phyloP scores from a whole-genome alignment of 2,113 vertebrate genomes.

The Macquaria australasica region DNA sequence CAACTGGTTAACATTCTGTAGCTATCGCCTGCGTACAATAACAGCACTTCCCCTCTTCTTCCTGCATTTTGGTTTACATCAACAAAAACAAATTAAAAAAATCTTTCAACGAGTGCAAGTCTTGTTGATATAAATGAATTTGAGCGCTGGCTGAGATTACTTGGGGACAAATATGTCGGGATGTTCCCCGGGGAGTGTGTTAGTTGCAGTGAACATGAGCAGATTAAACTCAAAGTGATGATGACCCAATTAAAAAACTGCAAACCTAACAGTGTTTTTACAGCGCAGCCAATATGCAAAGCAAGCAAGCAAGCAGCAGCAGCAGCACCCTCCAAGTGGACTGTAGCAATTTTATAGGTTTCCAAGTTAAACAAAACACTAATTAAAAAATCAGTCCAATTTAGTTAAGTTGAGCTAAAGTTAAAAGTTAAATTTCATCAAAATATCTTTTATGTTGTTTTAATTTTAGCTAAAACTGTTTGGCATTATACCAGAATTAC shows the following conservation, averaged over 20 bases:
- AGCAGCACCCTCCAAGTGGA: slow-evolving; percentile 13
- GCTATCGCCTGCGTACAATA: slow-evolving; percentile 10
- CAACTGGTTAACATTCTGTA: slow-evolving; percentile 32
- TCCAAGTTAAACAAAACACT: background rate
- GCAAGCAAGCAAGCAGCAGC: slow-evolving; percentile 31
- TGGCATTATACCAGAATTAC: background rate
- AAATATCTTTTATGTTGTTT: background rate
- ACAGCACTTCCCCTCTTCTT: slow-evolving; percentile 22
- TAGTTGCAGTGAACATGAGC: slow-evolving; percentile 63
- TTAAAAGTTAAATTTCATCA: background rate
- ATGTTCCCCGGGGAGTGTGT: slow-evolving; percentile 32
- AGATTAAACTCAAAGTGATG: slow-evolving; percentile 66
- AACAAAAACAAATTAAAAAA: slow-evolving; percentile 46
- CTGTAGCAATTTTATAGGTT: background rate
- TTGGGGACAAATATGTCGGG: slow-evolving; percentile 53
- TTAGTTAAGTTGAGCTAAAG: background rate
- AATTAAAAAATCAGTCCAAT: background rate
- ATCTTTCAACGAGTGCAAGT: slow-evolving; percentile 21
- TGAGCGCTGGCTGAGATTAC: slow-evolving; percentile 43
- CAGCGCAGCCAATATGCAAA: slow-evolving; percentile 56
- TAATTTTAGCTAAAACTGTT: background rate
- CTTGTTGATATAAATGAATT: slow-evolving; percentile 40
- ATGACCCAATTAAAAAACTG: slow-evolving; percentile 67
- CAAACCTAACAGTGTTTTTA: slow-evolving; percentile 53
- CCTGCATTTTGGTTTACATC: slow-evolving; percentile 30